Evolutionary conservation across 2,797 vertebrate species (phyloP).

Genomic region (Pteropus rufus): DNA sequence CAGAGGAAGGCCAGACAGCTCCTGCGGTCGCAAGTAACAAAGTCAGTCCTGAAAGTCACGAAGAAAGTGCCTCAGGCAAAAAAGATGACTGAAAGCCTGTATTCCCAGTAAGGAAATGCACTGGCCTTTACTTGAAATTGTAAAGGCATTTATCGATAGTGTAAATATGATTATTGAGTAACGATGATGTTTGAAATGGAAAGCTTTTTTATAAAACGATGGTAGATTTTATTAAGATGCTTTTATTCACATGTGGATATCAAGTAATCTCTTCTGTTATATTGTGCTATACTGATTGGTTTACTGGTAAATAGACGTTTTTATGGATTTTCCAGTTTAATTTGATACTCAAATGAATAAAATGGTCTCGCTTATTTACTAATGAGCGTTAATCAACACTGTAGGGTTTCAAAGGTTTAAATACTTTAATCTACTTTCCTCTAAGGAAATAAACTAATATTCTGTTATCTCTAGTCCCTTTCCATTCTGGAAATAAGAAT

Average conservation of each 20-base stretch:
- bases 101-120: neutral
- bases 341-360: neutral
- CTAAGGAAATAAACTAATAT: neutral
- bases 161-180: slow-evolving; percentile 28
- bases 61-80: slow-evolving; percentile 88
- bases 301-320: neutral
- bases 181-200: neutral
- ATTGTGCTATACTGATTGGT: neutral
- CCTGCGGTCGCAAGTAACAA: slow-evolving; percentile 62
- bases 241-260: neutral
- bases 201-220: neutral
- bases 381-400: neutral
- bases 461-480: neutral
- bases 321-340: neutral
- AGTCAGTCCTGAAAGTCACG: slow-evolving; percentile 69
- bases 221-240: neutral
- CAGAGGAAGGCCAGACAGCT: slow-evolving; percentile 69
- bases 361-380: neutral
- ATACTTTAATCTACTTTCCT: neutral
- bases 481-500: neutral
- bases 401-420: neutral
- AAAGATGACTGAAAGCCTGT: slow-evolving; percentile 90
- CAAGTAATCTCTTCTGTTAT: neutral
- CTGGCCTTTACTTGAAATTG: neutral
- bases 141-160: neutral